Percentiles rank a stretch among this genome's conserved stretches.
Evolutionary conservation across 2,797 vertebrate species (phyloP).

Genomic region (Rhincodon typus): DNA sequence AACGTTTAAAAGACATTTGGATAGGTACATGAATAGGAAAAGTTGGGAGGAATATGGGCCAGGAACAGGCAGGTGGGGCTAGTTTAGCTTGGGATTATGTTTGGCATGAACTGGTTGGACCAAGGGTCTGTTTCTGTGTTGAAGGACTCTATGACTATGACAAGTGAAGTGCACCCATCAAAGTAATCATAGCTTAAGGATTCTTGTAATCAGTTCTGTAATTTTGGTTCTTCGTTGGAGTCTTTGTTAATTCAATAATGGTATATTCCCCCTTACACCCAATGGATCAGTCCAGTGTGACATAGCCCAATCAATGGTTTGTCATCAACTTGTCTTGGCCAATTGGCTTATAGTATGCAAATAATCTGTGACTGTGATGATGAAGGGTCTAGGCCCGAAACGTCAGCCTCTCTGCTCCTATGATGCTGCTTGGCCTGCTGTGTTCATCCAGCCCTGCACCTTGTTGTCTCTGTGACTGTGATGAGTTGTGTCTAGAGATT

Average conservation of each 20-base stretch:
- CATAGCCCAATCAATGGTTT: background rate
- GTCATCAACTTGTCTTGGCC: background rate
- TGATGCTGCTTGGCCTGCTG: too few relatives aligned
- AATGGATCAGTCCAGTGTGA: slow-evolving; percentile 19
- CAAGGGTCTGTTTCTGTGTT: too few relatives aligned
- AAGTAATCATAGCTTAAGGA: background rate
- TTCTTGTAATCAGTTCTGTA: background rate
- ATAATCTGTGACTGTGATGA: background rate
- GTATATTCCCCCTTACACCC: background rate
- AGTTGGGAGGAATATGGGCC: too few relatives aligned
- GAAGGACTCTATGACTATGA: background rate
- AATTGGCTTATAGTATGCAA: background rate
- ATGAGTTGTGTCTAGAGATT: background rate
- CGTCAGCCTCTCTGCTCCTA: too few relatives aligned
- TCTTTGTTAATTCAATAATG: background rate
- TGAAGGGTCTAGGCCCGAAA: too few relatives aligned
- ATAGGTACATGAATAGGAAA: too few relatives aligned
- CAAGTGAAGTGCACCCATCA: background rate
- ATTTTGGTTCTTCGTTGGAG: background rate
- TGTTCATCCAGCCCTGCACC: too few relatives aligned
- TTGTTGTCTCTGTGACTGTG: background rate
- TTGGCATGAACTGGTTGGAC: too few relatives aligned
- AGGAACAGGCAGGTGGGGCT: too few relatives aligned
- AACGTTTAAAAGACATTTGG: too few relatives aligned
- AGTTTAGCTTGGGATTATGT: too few relatives aligned